Percentiles rank a stretch among this genome's conserved stretches.
Conservation (phyloP, 2,888 invertebrate species). For the Troides oblongomaculatus region DNA sequence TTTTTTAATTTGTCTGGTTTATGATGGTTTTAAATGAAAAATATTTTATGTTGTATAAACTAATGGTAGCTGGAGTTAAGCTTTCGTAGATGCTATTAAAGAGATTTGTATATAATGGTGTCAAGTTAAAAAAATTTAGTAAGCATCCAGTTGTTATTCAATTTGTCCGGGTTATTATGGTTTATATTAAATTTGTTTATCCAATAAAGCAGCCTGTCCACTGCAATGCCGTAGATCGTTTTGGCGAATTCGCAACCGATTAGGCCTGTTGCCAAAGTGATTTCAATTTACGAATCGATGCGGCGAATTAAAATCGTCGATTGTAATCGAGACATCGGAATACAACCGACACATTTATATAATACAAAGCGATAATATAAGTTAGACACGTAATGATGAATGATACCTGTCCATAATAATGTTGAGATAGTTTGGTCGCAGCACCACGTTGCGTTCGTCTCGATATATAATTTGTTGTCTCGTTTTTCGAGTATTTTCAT, state of each 20-base stretch:
- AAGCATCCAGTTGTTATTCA: neutral
- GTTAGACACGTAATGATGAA: too few species aligned
- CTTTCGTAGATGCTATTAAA: too few species aligned
- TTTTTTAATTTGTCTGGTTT: neutral
- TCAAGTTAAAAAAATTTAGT: neutral
- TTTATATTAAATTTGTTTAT: slow-evolving; percentile 3
- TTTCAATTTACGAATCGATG: slow-evolving; percentile 27
- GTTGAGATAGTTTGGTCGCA: too few species aligned
- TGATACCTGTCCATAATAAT: too few species aligned
- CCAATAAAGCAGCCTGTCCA: neutral
- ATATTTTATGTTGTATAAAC: too few species aligned
- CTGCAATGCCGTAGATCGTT: slow-evolving; percentile 28
- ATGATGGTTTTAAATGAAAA: neutral
- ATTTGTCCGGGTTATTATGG: neutral
- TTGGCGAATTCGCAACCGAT: slow-evolving; percentile 26
- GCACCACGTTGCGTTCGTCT: too few species aligned
- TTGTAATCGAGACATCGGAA: neutral
- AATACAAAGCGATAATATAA: too few species aligned
- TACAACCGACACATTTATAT: neutral
- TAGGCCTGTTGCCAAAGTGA: slow-evolving; percentile 27
- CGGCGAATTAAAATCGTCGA: slow-evolving; percentile 12
- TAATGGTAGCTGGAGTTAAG: too few species aligned
- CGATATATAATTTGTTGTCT: too few species aligned
- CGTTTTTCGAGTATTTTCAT: too few species aligned
- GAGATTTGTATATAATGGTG: too few species aligned